phyloP scores from a whole-genome alignment of 2,888 invertebrate genomes.

The Limnephilus auricula region DNA sequence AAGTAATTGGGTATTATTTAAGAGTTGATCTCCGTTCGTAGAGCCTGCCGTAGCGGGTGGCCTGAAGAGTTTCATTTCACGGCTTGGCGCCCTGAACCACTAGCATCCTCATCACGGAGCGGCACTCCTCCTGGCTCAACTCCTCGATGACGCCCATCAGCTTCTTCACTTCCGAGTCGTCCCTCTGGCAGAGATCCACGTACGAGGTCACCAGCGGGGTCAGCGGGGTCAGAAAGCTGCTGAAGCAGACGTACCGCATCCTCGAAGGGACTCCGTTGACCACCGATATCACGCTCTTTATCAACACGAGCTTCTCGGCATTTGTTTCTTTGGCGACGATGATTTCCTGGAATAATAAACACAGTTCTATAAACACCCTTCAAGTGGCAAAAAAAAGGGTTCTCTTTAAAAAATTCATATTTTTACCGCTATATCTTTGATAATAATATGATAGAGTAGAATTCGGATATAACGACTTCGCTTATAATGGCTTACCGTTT shows the following conservation, averaged over 20 bases:
- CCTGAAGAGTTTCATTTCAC: background rate
- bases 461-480: no score
- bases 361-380: background rate
- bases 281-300: constrained; percentile 28
- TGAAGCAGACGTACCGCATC: constrained; percentile 42
- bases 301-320: background rate
- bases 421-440: no score
- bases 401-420: no score
- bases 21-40: background rate
- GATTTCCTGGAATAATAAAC: constrained; percentile 50
- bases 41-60: background rate
- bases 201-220: constrained; percentile 7
- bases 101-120: background rate
- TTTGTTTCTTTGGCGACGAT: constrained; percentile 11
- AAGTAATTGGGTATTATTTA: background rate
- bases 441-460: no score
- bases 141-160: constrained; percentile 23
- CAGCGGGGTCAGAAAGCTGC: constrained; percentile 36
- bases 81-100: background rate
- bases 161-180: constrained; percentile 2
- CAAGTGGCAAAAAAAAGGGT: background rate
- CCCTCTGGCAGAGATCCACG: background rate
- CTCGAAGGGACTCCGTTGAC: constrained; percentile 28
- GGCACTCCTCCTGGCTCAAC: constrained; percentile 3
- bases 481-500: no score